phyloP scores from a whole-genome alignment of 37 sponge, comb jelly and placozoan genomes.

The Axinella damicornis region DNA sequence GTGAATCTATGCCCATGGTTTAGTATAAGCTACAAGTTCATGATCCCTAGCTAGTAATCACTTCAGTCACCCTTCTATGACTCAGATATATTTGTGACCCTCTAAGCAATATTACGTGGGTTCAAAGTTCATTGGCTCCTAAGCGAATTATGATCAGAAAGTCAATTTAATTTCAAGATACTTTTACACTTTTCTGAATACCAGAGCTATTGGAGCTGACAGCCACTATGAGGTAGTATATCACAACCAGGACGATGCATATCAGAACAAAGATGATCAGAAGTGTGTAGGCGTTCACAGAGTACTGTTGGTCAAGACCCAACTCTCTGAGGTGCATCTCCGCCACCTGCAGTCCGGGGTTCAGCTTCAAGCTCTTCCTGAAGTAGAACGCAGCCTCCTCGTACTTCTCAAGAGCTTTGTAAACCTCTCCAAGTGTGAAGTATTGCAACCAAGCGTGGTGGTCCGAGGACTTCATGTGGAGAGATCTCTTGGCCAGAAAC shows the following conservation, averaged over 20 bases:
- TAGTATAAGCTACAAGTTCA: too few relatives aligned
- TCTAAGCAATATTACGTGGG: too few relatives aligned
- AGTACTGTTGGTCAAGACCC: slow-evolving; percentile 34
- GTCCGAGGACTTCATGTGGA: slow-evolving; percentile 69
- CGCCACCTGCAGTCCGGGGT: slow-evolving; percentile 78
- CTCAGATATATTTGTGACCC: too few relatives aligned
- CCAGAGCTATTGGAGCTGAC: background rate
- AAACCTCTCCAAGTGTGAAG: slow-evolving; percentile 89
- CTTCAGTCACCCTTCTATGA: too few relatives aligned
- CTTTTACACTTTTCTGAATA: background rate
- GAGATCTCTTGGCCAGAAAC: slow-evolving; percentile 72
- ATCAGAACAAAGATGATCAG: slow-evolving; percentile 65
- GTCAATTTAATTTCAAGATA: too few relatives aligned
- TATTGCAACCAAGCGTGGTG: slow-evolving; percentile 85
- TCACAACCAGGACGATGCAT: slow-evolving; percentile 51
- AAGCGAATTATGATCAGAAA: too few relatives aligned
- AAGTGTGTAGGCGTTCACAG: slow-evolving; percentile 76
- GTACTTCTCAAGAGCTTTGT: slow-evolving; percentile 71
- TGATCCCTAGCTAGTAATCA: too few relatives aligned
- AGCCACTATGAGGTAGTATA: slow-evolving; percentile 47
- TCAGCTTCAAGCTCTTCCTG: slow-evolving; percentile 70
- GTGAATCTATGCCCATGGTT: too few relatives aligned
- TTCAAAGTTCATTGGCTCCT: too few relatives aligned
- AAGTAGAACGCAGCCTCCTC: slow-evolving; percentile 77
- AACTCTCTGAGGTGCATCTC: slow-evolving; percentile 80